Base-by-base conservation (phyloP, 2,888 invertebrate species). In the Spicauda simplicius region DNA sequence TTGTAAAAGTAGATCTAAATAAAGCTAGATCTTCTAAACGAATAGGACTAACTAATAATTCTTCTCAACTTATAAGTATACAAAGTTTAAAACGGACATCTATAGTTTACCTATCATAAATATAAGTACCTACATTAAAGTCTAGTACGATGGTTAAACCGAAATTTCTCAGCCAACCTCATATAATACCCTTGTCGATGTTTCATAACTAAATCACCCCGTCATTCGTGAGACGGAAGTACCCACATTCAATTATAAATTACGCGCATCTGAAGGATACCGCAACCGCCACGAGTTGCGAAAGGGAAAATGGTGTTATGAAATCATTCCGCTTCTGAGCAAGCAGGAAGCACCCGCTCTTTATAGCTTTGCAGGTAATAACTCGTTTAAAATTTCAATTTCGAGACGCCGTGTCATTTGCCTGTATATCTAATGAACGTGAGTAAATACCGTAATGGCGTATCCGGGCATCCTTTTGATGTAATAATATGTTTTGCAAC, bases 221-320 rank as follows among this genome's bases (percentile, higher is more conserved):
- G 59, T 65, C 65, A 65, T 54, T 59, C 54, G 64, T 53, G 64
- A 65, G 58, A 65, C 58, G 65, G 59, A 65, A 65, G 65, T 52
- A 71, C 58, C 59, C 59, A 65, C 30, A 65, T 65, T 76, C 73
- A 75, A 77, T 78, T 77, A 74, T 71, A 73, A 77, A 72, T 75
- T 76, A 70, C 72, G 71, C 75, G 73, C 73, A 75, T 74, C 71
- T 66, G 69, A 71, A 71, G 73, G 73, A 74, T 74, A 78, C 75
- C 76, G 73, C 76, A 73, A 70, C 77, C 74, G 74, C 54, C 48
- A 59, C 70, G 65, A 78, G 79, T 88, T 86, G 82, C 84, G 86
- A 87, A 90, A 87, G 86, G 82, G 87, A 87, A 87, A 88, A 89
- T 85, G 82, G 81, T 84, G 85, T 90, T 89, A 89, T 87, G 89